These are phyloP conservation scores for Ondatra zibethicus DNA, from an alignment of 2,113 vertebrate genomes.

Conservation along the genomic window DNA sequence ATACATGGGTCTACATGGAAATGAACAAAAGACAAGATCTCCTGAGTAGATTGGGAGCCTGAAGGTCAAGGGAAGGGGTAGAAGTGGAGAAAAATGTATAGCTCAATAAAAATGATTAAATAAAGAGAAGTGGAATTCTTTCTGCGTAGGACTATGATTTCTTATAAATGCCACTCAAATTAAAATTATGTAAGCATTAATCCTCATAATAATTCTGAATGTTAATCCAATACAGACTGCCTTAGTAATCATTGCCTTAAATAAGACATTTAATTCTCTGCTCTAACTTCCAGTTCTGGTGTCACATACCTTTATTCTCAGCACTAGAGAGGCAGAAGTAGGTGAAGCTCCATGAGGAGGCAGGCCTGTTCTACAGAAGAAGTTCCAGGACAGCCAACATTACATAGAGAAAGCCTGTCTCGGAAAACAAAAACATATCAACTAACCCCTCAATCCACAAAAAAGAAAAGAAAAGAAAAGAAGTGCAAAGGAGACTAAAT, in stretches of 20 bases:
- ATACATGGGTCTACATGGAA: too few relatives aligned
- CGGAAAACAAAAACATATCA: background rate
- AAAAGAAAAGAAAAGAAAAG: background rate
- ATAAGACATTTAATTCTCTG: background rate
- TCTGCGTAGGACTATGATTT: background rate
- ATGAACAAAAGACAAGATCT: too few relatives aligned
- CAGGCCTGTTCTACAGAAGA: background rate
- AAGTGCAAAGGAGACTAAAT: background rate
- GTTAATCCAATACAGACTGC: background rate
- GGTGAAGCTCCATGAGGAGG: background rate
- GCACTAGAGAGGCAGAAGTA: background rate
- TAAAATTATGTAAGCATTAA: background rate
- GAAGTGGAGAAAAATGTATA: too few relatives aligned
- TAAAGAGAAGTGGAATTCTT: background rate
- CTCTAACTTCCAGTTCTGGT: background rate
- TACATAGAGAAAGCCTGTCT: background rate
- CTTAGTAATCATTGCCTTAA: background rate
- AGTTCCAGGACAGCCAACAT: background rate
- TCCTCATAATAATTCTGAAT: background rate
- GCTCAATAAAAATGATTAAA: too few relatives aligned
- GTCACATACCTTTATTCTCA: background rate
- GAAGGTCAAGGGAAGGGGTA: too few relatives aligned
- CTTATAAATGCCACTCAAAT: background rate
- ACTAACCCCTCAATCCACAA: too few relatives aligned
- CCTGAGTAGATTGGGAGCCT: too few relatives aligned